phyloP scores from a whole-genome alignment of 2,888 invertebrate genomes.

The Parnassius glacialis region DNA sequence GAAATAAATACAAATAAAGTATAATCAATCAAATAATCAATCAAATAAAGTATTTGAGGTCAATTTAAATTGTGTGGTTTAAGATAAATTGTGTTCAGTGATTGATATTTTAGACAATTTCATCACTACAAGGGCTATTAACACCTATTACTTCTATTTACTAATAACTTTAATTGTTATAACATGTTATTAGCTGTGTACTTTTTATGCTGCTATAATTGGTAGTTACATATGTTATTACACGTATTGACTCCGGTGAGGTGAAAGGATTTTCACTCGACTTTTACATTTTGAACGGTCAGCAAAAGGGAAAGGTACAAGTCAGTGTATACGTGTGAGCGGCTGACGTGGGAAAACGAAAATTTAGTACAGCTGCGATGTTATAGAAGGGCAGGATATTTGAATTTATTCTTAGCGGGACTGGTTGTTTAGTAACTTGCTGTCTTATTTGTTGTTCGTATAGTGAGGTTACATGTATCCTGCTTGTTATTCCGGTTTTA shows the following conservation, averaged over 20 bases:
- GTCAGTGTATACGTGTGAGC: conserved; percentile 34
- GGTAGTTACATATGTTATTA: conserved; percentile 13
- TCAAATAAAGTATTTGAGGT: background rate
- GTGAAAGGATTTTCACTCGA: conserved; percentile 33
- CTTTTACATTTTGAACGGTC: conserved; percentile 33
- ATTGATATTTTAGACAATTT: background rate
- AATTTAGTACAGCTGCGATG: conserved; percentile 25
- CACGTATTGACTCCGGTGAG: conserved; percentile 29
- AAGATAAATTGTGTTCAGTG: background rate
- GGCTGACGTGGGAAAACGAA: conserved; percentile 36
- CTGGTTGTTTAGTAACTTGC: background rate
- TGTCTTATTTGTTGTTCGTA: background rate
- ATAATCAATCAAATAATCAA: no score
- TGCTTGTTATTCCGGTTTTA: background rate
- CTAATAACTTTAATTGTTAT: conserved; percentile 5
- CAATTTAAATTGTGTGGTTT: background rate
- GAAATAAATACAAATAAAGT: no score
- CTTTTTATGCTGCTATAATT: conserved; percentile 5
- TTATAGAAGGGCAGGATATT: conserved; percentile 15
- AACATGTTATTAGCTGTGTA: conserved; percentile 10
- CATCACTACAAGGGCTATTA: conserved; percentile 7
- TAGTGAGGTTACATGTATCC: background rate
- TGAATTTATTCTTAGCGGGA: conserved; percentile 20
- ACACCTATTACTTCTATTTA: conserved; percentile 4
- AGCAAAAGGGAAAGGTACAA: conserved; percentile 44